Percentiles rank a stretch among this genome's conserved stretches.
Conservation (phyloP, 2,888 invertebrate genomes). For the Dynastes grantii region DNA sequence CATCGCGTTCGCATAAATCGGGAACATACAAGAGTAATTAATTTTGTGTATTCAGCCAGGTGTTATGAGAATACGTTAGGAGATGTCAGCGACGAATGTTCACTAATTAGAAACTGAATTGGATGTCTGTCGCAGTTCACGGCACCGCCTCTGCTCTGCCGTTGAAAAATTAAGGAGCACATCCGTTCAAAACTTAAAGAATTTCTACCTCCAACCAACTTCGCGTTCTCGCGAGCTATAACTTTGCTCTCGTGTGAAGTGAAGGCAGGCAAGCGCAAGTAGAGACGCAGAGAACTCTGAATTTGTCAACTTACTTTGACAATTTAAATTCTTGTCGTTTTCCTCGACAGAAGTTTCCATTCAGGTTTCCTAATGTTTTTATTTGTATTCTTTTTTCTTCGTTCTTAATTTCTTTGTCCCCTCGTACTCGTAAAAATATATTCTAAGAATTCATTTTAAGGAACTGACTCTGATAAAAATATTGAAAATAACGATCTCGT, state of each 20-base stretch:
- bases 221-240: not conserved
- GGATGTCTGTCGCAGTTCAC: slow-evolving; percentile 43
- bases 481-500: slow-evolving; percentile 3
- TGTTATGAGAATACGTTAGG: slow-evolving; percentile 54
- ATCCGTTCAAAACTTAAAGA: slow-evolving; percentile 25
- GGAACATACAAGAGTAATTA: slow-evolving; percentile 52
- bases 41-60: slow-evolving; percentile 56
- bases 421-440: slow-evolving; percentile 28
- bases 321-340: slow-evolving; percentile 33
- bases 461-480: not conserved
- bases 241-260: slow-evolving; percentile 20
- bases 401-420: not conserved
- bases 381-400: slow-evolving; percentile 11
- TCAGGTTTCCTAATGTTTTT: slow-evolving; percentile 2
- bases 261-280: not conserved
- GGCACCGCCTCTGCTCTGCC: slow-evolving; percentile 20
- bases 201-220: not conserved
- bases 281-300: slow-evolving; percentile 7
- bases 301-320: slow-evolving; percentile 37
- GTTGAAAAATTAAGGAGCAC: slow-evolving; percentile 45
- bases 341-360: slow-evolving; percentile 12
- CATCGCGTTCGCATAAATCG: slow-evolving; percentile 39
- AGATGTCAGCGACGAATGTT: slow-evolving; percentile 60
- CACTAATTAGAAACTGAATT: slow-evolving; percentile 57
- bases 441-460: slow-evolving; percentile 1